Base-by-base conservation (phyloP, 2,888 invertebrate genomes). In the Atrina japonica region DNA sequence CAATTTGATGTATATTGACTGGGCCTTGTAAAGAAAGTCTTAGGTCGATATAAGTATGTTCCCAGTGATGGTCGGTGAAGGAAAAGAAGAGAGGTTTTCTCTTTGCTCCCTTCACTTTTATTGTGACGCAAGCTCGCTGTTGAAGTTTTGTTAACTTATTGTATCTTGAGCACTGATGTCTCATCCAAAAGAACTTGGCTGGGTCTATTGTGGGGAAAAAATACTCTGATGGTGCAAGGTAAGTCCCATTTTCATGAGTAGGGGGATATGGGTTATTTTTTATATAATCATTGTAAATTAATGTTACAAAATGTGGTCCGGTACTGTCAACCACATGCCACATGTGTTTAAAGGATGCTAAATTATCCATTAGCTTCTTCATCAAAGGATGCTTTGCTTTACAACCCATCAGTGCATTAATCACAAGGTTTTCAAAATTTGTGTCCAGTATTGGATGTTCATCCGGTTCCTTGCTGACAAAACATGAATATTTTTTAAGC, bases 271-370 rank as follows among this genome's bases (percentile, higher is more conserved):
- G 21, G 9, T 55, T 65, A 21, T 69, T 49, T 29, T 60, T 63
- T n/a, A 41, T 55, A 66, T 83, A 88, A 52, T 79, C 71, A 53
- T 78, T 76, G 27, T 76, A 84, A 7, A 81, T 63, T 11, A 70
- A 75, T 1, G 85, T 84, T 7, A 88, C 63, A 68, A 83, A 86
- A 70, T 86, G 86, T 6, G 88, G 88, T 1, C 88, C 88, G 23
- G 88, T 88, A 58, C 85, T 86, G 75, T 88, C 88, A 41, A 88
- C 60, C 0, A 83, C 82, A 71, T 84, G 76, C 85, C 86, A 86
- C 84, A 86, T 83, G 56, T 83, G 84, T 11, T 82, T 79, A 65
- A 78, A 86, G 25, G 59, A 63, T 45, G 81, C 78, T 50, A 88
- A 67, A 50, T 79, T 80, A 21, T 86, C 82, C 29, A 88, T 77